Percentiles rank a stretch among this genome's conserved stretches.
These are phyloP conservation scores for Sphaeramia orbicularis DNA, from an alignment of 2,797 vertebrate species.

Conservation along the genomic window DNA sequence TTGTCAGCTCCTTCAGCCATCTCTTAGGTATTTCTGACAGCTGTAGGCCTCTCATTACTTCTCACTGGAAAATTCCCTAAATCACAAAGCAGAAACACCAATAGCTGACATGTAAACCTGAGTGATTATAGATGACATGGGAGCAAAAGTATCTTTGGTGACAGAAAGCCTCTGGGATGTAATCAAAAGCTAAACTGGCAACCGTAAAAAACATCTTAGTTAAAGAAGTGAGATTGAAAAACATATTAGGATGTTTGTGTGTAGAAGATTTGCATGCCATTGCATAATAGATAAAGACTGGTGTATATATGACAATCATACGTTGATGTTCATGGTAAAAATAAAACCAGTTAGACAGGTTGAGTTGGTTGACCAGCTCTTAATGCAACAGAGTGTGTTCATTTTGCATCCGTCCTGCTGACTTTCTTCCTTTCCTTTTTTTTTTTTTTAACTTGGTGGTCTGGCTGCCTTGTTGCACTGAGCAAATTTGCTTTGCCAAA, in stretches of 20 bases:
- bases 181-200: not conserved
- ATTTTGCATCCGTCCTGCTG: no score
- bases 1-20: not conserved
- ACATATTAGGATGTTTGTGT: no score
- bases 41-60: constrained; percentile 3
- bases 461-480: no score
- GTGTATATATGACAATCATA: not conserved
- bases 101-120: constrained; percentile 5
- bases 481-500: no score
- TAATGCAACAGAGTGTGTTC: not conserved
- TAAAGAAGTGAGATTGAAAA: not conserved
- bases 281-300: no score
- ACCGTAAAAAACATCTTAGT: not conserved
- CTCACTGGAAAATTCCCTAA: not conserved
- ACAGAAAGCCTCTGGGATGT: not conserved
- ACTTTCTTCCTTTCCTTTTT: no score
- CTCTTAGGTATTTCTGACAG: not conserved
- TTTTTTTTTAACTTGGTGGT: no score
- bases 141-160: constrained; percentile 3
- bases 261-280: no score
- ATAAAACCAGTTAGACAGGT: not conserved
- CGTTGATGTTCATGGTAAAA: not conserved
- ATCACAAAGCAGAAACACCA: constrained; percentile 3
- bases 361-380: not conserved
- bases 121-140: not conserved